phyloP scores from a whole-genome alignment of 2,113 vertebrate species.

The Peromyscus californicus region DNA sequence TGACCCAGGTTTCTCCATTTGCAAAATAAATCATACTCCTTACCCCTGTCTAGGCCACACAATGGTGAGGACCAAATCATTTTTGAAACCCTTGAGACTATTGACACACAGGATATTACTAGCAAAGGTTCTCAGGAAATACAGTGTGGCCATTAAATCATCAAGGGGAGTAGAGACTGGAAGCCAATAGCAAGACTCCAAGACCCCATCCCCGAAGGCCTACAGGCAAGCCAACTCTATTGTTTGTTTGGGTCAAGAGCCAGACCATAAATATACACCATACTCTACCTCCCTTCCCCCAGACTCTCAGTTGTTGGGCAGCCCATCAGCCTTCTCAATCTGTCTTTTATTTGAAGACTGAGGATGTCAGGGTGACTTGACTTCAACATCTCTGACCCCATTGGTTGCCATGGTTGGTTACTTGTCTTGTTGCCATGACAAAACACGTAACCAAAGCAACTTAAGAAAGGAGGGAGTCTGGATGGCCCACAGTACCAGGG shows the following conservation, averaged over 20 bases:
- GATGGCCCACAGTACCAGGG: background rate
- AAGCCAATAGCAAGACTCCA: background rate
- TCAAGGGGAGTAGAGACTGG: background rate
- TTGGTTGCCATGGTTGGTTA: background rate
- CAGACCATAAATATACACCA: background rate
- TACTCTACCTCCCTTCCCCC: too few species aligned
- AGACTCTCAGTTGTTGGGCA: background rate
- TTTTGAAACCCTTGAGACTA: background rate
- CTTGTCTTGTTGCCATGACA: background rate
- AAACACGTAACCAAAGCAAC: background rate
- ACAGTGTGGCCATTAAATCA: background rate
- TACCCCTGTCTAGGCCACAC: background rate
- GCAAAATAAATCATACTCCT: background rate
- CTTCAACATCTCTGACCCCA: background rate
- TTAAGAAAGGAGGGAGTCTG: background rate
- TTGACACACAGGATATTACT: fast-evolving
- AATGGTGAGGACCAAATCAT: background rate
- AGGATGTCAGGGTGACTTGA: background rate
- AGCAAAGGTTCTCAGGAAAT: background rate
- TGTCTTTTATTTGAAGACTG: background rate
- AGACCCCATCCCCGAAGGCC: fast-evolving
- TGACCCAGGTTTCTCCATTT: background rate
- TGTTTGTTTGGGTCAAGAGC: background rate
- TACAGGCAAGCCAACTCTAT: too few species aligned
- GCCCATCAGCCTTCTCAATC: background rate